These are phyloP conservation scores for Gyrodactylus salaris DNA, from an alignment of 1,140 invertebrate species.

Conservation along the genomic window DNA sequence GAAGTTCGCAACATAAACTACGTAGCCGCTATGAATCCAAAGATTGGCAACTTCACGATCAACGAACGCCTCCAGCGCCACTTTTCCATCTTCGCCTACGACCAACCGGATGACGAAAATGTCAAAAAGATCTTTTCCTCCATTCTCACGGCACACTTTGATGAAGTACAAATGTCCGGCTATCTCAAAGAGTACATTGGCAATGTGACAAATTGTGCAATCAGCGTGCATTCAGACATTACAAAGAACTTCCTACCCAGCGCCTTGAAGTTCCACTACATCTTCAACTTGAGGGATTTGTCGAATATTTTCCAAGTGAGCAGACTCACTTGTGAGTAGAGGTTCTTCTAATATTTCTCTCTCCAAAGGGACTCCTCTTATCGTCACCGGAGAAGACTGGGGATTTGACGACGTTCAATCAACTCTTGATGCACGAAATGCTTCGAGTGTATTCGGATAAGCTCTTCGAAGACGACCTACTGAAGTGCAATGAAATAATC, in stretches of 20 bases:
- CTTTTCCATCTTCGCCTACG: slow-evolving; percentile 67
- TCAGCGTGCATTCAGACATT: slow-evolving; percentile 48
- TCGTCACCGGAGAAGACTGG: background rate
- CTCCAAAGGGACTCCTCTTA: background rate
- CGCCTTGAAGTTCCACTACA: slow-evolving; percentile 75
- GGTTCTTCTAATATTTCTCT: background rate
- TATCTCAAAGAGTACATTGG: slow-evolving; percentile 24
- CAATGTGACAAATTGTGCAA: slow-evolving; percentile 40
- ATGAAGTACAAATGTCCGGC: slow-evolving; percentile 30
- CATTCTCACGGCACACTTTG: slow-evolving; percentile 17
- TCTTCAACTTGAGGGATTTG: slow-evolving; percentile 69
- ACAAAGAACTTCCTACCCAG: slow-evolving; percentile 54
- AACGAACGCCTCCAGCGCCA: slow-evolving; percentile 65
- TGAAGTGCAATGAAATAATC: background rate
- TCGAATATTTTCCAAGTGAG: slow-evolving; percentile 37
- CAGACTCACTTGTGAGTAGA: background rate
- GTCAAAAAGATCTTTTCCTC: slow-evolving; percentile 50
- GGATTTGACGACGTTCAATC: background rate
- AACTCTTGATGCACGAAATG: background rate
- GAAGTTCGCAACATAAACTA: slow-evolving; percentile 87
- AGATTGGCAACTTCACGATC: slow-evolving; percentile 72
- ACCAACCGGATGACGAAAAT: slow-evolving; percentile 49
- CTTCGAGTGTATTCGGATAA: background rate
- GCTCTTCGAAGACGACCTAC: background rate
- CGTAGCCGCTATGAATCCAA: slow-evolving; percentile 81